Evolutionary conservation across 1,140 invertebrate species (phyloP).

Genomic region (Drosophila micromelanica): DNA sequence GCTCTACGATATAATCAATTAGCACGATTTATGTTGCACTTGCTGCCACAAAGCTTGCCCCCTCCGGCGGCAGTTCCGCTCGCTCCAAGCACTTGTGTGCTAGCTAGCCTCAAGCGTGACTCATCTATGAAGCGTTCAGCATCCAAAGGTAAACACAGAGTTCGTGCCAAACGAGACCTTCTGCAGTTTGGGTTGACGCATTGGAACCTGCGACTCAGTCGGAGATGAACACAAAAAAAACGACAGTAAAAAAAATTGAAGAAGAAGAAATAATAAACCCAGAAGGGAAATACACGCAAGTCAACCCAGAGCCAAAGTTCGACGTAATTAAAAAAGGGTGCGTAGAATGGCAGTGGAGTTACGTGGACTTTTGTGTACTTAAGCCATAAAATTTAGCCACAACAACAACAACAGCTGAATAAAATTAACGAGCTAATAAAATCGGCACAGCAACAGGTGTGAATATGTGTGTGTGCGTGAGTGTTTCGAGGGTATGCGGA

Average conservation of each 20-base stretch:
- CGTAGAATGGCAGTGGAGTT: slow-evolving; percentile 44
- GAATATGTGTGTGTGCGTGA: slow-evolving; percentile 5
- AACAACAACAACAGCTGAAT: slow-evolving; percentile 10
- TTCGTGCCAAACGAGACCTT: slow-evolving; percentile 80
- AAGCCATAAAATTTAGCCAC: slow-evolving; percentile 45
- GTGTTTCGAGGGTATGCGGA: slow-evolving; percentile 16
- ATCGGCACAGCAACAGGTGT: slow-evolving; percentile 62
- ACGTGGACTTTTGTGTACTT: slow-evolving; percentile 38
- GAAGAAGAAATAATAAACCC: slow-evolving; percentile 10
- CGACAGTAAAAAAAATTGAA: slow-evolving; percentile 10
- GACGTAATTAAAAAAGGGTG: slow-evolving; percentile 74
- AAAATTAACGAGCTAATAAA: slow-evolving; percentile 80
- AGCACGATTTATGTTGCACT: slow-evolving; percentile 81
- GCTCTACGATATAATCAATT: slow-evolving; percentile 74
- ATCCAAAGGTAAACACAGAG: slow-evolving; percentile 45
- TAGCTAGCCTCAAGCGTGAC: slow-evolving; percentile 63
- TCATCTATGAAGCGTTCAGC: slow-evolving; percentile 42
- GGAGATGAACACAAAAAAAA: slow-evolving; percentile 28
- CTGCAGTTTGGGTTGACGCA: slow-evolving; percentile 64
- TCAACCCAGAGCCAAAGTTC: slow-evolving; percentile 25
- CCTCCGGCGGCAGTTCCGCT: slow-evolving; percentile 49
- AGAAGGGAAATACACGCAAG: slow-evolving; percentile 29
- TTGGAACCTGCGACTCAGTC: slow-evolving; percentile 23
- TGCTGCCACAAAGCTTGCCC: slow-evolving; percentile 37
- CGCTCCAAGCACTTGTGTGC: slow-evolving; percentile 49